Conservation (phyloP, 2,888 invertebrate species). For the Tortricodes alternella region DNA sequence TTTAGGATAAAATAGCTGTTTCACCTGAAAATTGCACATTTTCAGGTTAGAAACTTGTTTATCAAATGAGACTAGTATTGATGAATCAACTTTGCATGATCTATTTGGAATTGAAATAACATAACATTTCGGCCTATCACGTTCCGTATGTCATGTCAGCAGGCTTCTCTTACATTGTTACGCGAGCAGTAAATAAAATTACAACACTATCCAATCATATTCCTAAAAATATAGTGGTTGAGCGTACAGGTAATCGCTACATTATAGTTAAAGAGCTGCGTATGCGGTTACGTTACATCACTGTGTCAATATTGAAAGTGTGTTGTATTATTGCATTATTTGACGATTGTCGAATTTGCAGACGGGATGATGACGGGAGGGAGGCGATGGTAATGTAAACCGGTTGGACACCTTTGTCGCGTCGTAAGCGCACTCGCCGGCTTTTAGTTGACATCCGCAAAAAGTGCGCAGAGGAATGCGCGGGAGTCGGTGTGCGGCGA, state of each 20-base stretch:
- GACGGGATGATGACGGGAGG: slow-evolving; percentile 72
- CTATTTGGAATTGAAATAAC: slow-evolving; percentile 23
- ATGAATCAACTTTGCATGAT: too few relatives aligned
- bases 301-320: slow-evolving; percentile 38
- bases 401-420: slow-evolving; percentile 77
- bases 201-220: slow-evolving; percentile 39
- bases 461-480: slow-evolving; percentile 73
- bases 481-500: slow-evolving; percentile 53
- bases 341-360: slow-evolving; percentile 78
- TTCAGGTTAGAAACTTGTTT: too few relatives aligned
- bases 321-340: slow-evolving; percentile 64
- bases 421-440: slow-evolving; percentile 56
- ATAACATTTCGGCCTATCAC: slow-evolving; percentile 16
- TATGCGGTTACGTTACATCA: slow-evolving; percentile 40
- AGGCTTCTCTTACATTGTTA: slow-evolving; percentile 26
- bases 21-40: too few relatives aligned
- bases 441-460: slow-evolving; percentile 79
- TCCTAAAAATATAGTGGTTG: slow-evolving; percentile 43
- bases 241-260: slow-evolving; percentile 39
- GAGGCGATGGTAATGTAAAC: slow-evolving; percentile 71
- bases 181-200: slow-evolving; percentile 29
- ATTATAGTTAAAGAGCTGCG: slow-evolving; percentile 43
- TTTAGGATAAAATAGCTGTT: too few relatives aligned
- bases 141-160: slow-evolving; percentile 19
- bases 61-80: too few relatives aligned